phyloP scores from a whole-genome alignment of 2,113 vertebrate species.

The Gallinago undulata region DNA sequence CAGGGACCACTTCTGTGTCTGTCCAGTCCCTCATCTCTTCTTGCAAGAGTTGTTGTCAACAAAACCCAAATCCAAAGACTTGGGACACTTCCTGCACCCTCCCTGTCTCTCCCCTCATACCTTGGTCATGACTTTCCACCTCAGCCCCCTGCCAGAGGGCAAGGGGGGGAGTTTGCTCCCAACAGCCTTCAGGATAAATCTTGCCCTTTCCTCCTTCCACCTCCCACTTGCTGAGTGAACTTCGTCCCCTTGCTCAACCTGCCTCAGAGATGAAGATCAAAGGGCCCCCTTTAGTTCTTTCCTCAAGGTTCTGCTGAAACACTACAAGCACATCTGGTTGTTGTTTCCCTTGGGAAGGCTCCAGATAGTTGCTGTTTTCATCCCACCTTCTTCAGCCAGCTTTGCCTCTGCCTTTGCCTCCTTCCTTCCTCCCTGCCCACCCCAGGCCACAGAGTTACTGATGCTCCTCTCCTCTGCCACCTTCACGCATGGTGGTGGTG shows the following conservation, averaged over 20 bases:
- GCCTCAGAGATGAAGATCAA: background rate
- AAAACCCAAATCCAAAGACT: background rate
- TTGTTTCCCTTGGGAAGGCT: background rate
- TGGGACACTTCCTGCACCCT: background rate
- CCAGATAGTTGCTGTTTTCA: background rate
- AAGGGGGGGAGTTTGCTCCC: background rate
- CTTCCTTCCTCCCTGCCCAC: background rate
- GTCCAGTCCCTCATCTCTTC: background rate
- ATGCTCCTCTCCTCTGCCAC: background rate
- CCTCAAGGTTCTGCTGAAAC: background rate
- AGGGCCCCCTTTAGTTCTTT: background rate
- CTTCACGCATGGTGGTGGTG: accelerated
- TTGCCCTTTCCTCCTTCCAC: background rate
- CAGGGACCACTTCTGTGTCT: background rate
- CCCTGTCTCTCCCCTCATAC: background rate
- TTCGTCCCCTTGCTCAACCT: background rate
- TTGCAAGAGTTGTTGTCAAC: background rate
- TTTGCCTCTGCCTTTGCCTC: background rate
- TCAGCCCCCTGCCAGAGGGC: background rate
- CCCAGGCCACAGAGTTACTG: background rate
- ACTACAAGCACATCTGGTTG: background rate
- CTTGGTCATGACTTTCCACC: background rate
- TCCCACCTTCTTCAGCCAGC: background rate
- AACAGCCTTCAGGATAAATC: background rate
- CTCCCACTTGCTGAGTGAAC: background rate